phyloP scores from a whole-genome alignment of 2,113 vertebrate genomes.

The Mesembrinibis cayennensis region DNA sequence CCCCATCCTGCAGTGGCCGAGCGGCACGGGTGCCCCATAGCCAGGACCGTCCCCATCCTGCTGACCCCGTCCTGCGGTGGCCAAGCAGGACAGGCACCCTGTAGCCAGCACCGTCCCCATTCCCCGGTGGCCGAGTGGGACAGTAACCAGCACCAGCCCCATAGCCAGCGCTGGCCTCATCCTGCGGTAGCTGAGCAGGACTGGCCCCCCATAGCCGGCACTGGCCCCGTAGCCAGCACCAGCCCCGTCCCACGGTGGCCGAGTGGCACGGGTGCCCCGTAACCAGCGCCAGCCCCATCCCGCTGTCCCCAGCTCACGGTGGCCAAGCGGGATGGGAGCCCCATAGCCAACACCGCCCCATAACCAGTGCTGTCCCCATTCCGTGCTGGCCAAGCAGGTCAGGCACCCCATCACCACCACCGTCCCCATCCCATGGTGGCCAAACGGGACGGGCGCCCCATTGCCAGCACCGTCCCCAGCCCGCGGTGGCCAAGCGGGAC shows the following conservation, averaged over 20 bases:
- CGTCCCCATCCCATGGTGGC: too few species aligned
- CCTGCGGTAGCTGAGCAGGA: background rate
- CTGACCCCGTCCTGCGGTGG: background rate
- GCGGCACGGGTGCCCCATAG: background rate
- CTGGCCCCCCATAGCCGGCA: too few species aligned
- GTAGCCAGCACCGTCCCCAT: too few species aligned
- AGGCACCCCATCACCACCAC: background rate
- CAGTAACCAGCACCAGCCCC: too few species aligned
- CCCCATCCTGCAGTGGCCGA: background rate
- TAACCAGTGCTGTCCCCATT: too few species aligned
- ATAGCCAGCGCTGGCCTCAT: background rate
- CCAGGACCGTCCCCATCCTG: too few species aligned
- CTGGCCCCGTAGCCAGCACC: too few species aligned
- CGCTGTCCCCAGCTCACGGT: too few species aligned
- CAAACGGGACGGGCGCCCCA: accelerated
- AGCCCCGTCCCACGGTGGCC: background rate
- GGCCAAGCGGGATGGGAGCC: background rate
- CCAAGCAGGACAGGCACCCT: background rate
- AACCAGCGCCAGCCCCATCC: background rate
- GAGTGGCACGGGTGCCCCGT: background rate
- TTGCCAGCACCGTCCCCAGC: background rate
- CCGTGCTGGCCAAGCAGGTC: too few species aligned
- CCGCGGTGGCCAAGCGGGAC: accelerated
- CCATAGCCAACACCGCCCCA: background rate
- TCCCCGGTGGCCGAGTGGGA: too few species aligned